These are phyloP conservation scores for Meloidogyne exigua DNA, from an alignment of 1,140 invertebrate genomes.

Conservation along the genomic window DNA sequence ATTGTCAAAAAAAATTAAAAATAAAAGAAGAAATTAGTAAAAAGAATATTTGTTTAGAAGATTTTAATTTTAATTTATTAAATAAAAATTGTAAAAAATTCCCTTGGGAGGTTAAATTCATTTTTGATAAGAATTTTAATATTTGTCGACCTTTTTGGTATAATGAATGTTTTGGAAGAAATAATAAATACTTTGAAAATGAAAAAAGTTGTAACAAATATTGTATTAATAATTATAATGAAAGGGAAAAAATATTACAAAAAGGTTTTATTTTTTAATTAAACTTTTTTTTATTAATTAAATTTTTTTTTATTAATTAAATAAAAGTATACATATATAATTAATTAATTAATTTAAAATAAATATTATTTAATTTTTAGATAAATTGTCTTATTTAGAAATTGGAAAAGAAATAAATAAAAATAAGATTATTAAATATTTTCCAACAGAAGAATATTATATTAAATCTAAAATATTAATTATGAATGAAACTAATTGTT, in stretches of 20 bases:
- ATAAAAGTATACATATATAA: background rate
- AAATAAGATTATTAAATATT: slow-evolving; percentile 2
- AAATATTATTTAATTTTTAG: slow-evolving; percentile 20
- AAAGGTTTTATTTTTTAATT: background rate
- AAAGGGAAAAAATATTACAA: background rate
- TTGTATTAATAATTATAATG: slow-evolving; percentile 8
- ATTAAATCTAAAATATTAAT: slow-evolving; percentile 42
- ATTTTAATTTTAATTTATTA: slow-evolving; percentile 21
- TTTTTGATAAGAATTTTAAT: slow-evolving; percentile 13
- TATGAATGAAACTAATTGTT: slow-evolving; percentile 36
- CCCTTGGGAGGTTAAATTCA: slow-evolving; percentile 19
- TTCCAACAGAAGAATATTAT: slow-evolving; percentile 26
- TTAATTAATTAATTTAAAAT: slow-evolving; percentile 8
- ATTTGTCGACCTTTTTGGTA: slow-evolving; percentile 27
- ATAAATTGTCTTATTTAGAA: slow-evolving; percentile 19
- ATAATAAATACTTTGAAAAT: slow-evolving; percentile 22
- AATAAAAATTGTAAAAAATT: slow-evolving; percentile 11
- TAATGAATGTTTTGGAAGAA: background rate
- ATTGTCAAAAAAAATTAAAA: background rate
- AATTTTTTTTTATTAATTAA: slow-evolving; percentile 46
- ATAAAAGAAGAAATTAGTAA: background rate
- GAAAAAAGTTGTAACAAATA: slow-evolving; percentile 11
- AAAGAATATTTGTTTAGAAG: slow-evolving; percentile 18
- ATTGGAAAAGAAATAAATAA: background rate
- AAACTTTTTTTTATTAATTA: slow-evolving; percentile 1